Evolutionary conservation across 2,888 invertebrate species (phyloP).

Genomic region (Hirtodrosophila duncani): DNA sequence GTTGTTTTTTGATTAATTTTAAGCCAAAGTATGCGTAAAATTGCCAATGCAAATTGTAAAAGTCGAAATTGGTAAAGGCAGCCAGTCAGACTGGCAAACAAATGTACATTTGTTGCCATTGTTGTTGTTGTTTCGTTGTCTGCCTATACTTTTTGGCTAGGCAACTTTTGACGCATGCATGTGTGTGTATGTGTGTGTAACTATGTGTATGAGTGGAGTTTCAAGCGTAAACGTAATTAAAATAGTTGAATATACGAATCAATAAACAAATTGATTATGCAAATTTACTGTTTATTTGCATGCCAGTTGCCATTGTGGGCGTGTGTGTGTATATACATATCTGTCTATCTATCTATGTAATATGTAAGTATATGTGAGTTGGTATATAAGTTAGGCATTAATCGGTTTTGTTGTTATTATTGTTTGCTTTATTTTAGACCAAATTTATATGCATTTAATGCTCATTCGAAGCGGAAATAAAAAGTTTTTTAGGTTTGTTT

Average conservation of each 20-base stretch:
- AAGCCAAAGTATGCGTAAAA: conserved; percentile 19
- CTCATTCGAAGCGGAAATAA: conserved; percentile 66
- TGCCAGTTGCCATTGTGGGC: conserved; percentile 38
- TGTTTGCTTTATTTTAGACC: conserved; percentile 21
- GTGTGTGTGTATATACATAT: neutral
- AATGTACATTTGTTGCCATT: neutral
- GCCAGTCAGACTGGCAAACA: too few relatives aligned
- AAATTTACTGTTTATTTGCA: conserved; percentile 65
- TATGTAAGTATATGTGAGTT: conserved; percentile 5
- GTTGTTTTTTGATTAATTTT: conserved; percentile 34
- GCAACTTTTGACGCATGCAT: too few relatives aligned
- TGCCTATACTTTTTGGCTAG: neutral
- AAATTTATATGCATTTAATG: conserved; percentile 58
- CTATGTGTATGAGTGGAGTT: conserved; percentile 16
- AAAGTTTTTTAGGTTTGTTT: conserved; percentile 28
- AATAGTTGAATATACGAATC: conserved; percentile 63
- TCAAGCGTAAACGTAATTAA: conserved; percentile 58
- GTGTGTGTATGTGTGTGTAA: conserved; percentile 1
- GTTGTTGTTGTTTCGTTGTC: neutral
- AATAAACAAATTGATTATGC: conserved; percentile 71
- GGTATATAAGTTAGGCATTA: conserved; percentile 50
- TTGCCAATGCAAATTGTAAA: conserved; percentile 22
- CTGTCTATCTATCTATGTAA: too few relatives aligned
- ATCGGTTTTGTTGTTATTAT: conserved; percentile 60
- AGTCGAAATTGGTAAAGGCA: conserved; percentile 12